Evolutionary conservation across 2,113 vertebrate genomes (phyloP), one percentile per base, ranked within the genome.

Genomic region (Colinus virginianus): DNA sequence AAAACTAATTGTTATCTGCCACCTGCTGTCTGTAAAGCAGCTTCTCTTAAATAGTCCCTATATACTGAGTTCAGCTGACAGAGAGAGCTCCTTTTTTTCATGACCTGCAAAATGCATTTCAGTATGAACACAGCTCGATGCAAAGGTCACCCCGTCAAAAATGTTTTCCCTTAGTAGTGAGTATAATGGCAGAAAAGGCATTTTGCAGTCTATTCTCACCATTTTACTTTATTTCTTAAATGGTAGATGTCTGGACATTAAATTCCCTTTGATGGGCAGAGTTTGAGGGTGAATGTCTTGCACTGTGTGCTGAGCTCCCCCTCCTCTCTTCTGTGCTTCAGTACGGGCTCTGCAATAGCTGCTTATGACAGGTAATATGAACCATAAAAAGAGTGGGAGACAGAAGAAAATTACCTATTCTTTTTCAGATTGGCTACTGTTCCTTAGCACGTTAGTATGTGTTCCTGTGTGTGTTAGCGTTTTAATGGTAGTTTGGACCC

Each of bases 101-200:
- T 77, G 87, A 87, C 85, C 75, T 94, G 94, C 79, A 89, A 94
- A 96, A 96, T 58, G 84, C 88, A 45, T 94, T 96, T 95, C 82
- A 56, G 84, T 77, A 64, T 22, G 82, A 96, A 40, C 71, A 56
- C 46, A 78, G 90, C 96, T 91, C 87, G 0, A 87, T 94, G 91
- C 94, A 96, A 97, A 96, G 96, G 96, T 97, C 96, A 96, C 75
- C 93, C 95, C 81, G 84, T 95, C 96, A 96, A 84, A 96, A 97
- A 85, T 81, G 58, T 96, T 97, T 94, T 96, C 69, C 90, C 82
- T 95, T 79, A 69, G 78, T 23, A 80, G 87, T n/a, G 76, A 91
- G 55, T 51, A 69, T 61, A 96, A 90, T 87, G 78, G 88, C 74
- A 86, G 83, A 92, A 15, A 84, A 51, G 72, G 88, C 87, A 56